Conservation (phyloP, 2,888 invertebrate genomes). For the Pherbina coryleti region DNA sequence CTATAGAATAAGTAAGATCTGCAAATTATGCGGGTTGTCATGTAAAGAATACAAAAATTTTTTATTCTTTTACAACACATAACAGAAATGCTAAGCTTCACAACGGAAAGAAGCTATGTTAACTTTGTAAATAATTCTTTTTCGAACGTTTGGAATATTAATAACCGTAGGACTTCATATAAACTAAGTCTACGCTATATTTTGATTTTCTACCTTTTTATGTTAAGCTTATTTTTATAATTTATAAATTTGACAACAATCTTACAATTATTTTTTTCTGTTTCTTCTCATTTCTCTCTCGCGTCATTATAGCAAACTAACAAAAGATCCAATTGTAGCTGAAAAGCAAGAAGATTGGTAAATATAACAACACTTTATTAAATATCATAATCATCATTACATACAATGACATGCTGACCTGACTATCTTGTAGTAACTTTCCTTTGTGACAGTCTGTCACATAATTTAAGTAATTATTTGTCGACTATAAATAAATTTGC, state of each 20-base stretch:
- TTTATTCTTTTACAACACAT: no score
- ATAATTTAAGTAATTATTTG: not conserved
- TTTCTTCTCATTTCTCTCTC: constrained; percentile 30
- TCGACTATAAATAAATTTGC: not conserved
- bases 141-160: no score
- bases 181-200: not conserved
- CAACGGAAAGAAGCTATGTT: no score
- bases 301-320: constrained; percentile 42
- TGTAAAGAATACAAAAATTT: no score
- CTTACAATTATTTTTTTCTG: not conserved
- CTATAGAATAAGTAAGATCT: no score
- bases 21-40: no score
- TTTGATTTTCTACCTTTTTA: not conserved
- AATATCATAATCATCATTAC: constrained; percentile 3
- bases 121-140: no score
- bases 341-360: constrained; percentile 42
- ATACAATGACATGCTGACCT: not conserved
- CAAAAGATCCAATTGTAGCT: constrained; percentile 35
- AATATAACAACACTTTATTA: constrained; percentile 36
- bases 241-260: not conserved
- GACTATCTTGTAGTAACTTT: not conserved
- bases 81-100: no score
- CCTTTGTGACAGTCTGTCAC: not conserved
- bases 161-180: not conserved
- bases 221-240: not conserved